Evolutionary conservation across 2,888 invertebrate genomes (phyloP).

Genomic region (Cryptosula pallasiana): DNA sequence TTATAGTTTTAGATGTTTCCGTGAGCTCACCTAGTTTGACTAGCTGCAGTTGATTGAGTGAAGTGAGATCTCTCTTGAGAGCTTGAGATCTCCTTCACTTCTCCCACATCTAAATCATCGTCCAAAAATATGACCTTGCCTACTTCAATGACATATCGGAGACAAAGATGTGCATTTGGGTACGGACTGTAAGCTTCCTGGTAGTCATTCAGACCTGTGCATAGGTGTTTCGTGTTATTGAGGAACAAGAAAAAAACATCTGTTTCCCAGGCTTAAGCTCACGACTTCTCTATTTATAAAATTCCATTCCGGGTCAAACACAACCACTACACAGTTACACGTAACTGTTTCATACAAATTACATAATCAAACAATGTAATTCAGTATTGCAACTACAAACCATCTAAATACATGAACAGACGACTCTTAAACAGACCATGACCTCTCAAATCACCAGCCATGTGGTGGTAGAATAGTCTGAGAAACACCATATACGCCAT

Average conservation of each 20-base stretch:
- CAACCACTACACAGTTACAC: no score
- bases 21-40: neutral
- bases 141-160: conserved; percentile 49
- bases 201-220: conserved; percentile 46
- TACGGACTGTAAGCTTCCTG: conserved; percentile 49
- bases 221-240: no score
- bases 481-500: conserved; percentile 51
- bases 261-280: no score
- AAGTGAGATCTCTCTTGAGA: conserved; percentile 8
- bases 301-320: no score
- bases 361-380: no score
- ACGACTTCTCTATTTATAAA: no score
- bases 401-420: conserved; percentile 49
- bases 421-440: conserved; percentile 48
- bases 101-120: conserved; percentile 38
- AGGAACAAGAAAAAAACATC: no score
- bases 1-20: no score
- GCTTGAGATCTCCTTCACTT: conserved; percentile 39
- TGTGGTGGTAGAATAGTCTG: conserved; percentile 51
- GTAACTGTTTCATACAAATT: no score
- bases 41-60: neutral
- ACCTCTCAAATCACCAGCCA: conserved; percentile 49
- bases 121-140: conserved; percentile 50
- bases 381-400: conserved; percentile 32
- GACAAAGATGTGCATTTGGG: conserved; percentile 47